Percentiles rank a stretch among this genome's conserved stretches.
These are phyloP conservation scores for Eustalomyia histrio DNA, from an alignment of 2,888 invertebrate genomes.

Conservation along the genomic window DNA sequence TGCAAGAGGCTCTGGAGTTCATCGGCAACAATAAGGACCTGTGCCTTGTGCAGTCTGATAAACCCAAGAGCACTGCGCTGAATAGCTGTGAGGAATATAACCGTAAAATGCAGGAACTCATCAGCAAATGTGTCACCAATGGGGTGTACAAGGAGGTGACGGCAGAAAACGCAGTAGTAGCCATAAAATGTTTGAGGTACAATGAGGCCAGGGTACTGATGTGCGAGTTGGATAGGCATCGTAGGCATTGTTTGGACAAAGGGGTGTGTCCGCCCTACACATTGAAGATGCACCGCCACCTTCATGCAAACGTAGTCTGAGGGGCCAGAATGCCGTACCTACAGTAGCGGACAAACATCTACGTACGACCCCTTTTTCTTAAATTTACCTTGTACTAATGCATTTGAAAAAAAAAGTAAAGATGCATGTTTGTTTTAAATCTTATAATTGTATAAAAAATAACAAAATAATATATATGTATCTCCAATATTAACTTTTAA, in stretches of 20 bases:
- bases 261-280: too few relatives aligned
- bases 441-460: too few relatives aligned
- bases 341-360: too few relatives aligned
- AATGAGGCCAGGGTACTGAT: not conserved
- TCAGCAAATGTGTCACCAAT: not conserved
- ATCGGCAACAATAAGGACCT: not conserved
- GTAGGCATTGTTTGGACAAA: not conserved
- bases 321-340: not conserved
- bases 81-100: not conserved
- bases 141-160: not conserved
- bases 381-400: too few relatives aligned
- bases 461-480: too few relatives aligned
- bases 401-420: too few relatives aligned
- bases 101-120: not conserved
- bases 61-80: not conserved
- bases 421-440: too few relatives aligned
- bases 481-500: too few relatives aligned
- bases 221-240: not conserved
- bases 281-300: not conserved
- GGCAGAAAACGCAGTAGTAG: not conserved
- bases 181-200: not conserved
- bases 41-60: constrained; percentile 1
- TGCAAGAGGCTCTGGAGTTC: not conserved
- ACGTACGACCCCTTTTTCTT: too few relatives aligned
- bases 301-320: not conserved